Evolutionary conservation across 2,797 vertebrate species (phyloP), one percentile per base, ranked within the genome.

Genomic region (Lagorchestes hirsutus): DNA sequence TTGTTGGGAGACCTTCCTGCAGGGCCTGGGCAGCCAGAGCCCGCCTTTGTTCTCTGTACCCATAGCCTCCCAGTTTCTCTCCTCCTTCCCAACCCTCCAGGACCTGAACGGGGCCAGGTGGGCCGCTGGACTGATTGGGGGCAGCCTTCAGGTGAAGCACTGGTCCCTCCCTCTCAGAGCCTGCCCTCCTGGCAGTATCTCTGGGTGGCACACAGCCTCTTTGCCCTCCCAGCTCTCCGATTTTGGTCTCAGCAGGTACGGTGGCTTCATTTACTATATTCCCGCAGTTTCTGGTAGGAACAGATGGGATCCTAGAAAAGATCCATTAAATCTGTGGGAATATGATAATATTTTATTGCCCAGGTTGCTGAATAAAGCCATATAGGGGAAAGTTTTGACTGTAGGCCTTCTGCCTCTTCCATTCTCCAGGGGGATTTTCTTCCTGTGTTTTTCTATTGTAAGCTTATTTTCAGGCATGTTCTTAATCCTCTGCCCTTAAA

Each of bases 261-360:
- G 1, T 2, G 31, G 94, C 93, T 22, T 91, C 93, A 93, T 91
- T 91, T 58, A 52, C 55, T 52, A 0, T 29, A 96, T 97, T 93
- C 91, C 96, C 94, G 24, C 87, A 59, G 52, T 62, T 4, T 8
- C 93, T 97, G 95, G 90, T 97, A 34, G 92, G 94, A 95, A 91
- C 90, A 97, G 96, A 90, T 95, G 94, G 95, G 91, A 27, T 96
- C 97, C 96, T 96, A 90, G 34, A 62, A 95, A 97, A 93, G 59
- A 34, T 91, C 55, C 93, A 0, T 94, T 56, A 90, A 93, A 92
- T 97, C 92, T 90, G 0, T 55, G 55, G 90, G 82, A 94, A 93
- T 95, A 97, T 93, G 46, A 13, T 95, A 74, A 62, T n/a, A 46
- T 27, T 40, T 94, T 24, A 87, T 96, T 94, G 92, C 93, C 82